These are phyloP conservation scores for Arenicola marina DNA, from an alignment of 2,888 invertebrate species.

Conservation along the genomic window DNA sequence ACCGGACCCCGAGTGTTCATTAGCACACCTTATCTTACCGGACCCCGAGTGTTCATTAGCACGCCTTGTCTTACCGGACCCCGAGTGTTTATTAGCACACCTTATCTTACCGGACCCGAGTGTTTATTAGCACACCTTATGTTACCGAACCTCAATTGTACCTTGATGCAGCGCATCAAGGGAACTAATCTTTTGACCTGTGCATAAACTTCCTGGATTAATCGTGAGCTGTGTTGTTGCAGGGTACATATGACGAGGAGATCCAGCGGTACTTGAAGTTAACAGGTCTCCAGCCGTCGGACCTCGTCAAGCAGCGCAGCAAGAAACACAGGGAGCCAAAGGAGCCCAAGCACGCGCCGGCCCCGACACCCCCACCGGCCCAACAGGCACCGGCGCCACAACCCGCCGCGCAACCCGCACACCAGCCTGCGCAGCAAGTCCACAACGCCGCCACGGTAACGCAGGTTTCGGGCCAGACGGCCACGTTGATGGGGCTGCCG, in stretches of 20 bases:
- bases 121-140: too few relatives aligned
- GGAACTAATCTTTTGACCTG: too few relatives aligned
- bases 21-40: too few relatives aligned
- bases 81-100: too few relatives aligned
- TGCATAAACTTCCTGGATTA: too few relatives aligned
- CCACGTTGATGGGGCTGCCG: slow-evolving; percentile 10
- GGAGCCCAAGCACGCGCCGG: neutral
- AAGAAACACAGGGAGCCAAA: slow-evolving; percentile 17
- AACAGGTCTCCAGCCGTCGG: slow-evolving; percentile 37
- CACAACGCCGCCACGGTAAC: neutral
- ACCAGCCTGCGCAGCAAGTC: slow-evolving; percentile 18
- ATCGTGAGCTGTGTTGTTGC: neutral
- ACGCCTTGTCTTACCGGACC: too few relatives aligned
- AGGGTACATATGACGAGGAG: slow-evolving; percentile 33
- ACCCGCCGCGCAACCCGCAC: slow-evolving; percentile 7
- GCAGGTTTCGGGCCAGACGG: slow-evolving; percentile 2
- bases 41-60: too few relatives aligned
- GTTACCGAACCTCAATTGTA: too few relatives aligned
- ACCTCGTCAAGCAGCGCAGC: slow-evolving; percentile 30
- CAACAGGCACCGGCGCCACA: slow-evolving; percentile 9
- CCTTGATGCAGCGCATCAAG: too few relatives aligned
- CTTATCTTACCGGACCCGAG: too few relatives aligned
- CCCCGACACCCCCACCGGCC: neutral
- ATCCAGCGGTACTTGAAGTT: slow-evolving; percentile 31
- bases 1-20: too few relatives aligned